These are phyloP conservation scores for Clarias pachynema DNA, from an alignment of 2,797 vertebrate genomes.

Conservation along the genomic window DNA sequence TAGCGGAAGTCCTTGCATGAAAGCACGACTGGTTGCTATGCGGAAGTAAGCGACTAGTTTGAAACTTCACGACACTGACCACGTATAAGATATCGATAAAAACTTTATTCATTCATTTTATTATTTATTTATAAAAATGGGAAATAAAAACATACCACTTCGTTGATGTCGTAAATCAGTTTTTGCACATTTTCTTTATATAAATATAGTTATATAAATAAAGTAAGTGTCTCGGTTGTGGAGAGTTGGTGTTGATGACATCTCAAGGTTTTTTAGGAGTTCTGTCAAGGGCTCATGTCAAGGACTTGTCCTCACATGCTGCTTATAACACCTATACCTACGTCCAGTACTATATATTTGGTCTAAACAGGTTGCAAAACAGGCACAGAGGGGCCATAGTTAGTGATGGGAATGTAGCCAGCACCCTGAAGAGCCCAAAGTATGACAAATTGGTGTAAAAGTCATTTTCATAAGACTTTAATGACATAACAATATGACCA, in stretches of 20 bases:
- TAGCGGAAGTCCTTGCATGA: background rate
- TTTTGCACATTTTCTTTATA: background rate
- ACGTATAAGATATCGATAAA: background rate
- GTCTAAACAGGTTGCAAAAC: background rate
- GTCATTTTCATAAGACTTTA: background rate
- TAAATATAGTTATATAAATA: no score
- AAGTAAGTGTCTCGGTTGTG: no score
- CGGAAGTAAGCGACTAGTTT: background rate
- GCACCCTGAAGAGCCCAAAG: background rate
- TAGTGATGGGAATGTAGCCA: background rate
- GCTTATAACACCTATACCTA: background rate
- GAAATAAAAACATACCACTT: background rate
- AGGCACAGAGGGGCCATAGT: background rate
- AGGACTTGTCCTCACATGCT: background rate
- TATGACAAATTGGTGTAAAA: background rate
- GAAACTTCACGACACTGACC: background rate
- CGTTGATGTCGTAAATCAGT: background rate
- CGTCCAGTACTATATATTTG: background rate
- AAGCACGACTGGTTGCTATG: background rate
- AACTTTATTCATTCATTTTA: no score
- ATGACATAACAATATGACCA: background rate
- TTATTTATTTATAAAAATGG: background rate
- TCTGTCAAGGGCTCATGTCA: no score
- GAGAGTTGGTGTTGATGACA: no score
- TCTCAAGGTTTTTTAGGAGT: no score